Evolutionary conservation across 2,888 invertebrate species (phyloP), one percentile per base, ranked within the genome.

Genomic region (Melanargia galathea): DNA sequence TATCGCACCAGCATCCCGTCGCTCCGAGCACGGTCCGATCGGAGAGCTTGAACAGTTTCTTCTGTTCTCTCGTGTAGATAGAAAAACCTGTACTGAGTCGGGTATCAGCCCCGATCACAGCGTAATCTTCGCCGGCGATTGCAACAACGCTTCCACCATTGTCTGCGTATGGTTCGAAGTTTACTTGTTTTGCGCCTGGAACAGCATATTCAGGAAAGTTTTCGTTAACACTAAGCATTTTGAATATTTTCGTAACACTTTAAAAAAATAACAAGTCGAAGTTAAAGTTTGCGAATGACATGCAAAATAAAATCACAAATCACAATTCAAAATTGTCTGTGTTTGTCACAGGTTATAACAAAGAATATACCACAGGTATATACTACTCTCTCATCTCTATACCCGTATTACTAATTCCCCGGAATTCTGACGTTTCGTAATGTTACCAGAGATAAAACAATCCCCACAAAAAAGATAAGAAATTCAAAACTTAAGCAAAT

Each of bases 1-100:
- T 97, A 87, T 99, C 99, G 78, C 99, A 98, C 97, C 99, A 99
- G 86, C 99, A 99, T 20, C 99, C 99, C 22, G 97, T 95, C 62
- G 97, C 97, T 0, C 97, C 98, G n/a, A 99, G 91, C 40, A 99
- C 95, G 0, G 98, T 98, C 55, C 93, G 94, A 0, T 94, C 90
- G 0, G 97, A 96, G 72, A 99, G 85, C 70, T 93, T 92, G 78
- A 97, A 97, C 10, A 98, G 89, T 84, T 99, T 99, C 70, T 96
- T 95, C 80, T 97, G 97, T 62, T 97, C 94, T 43, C 98, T 93
- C 0, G 97, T 96, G 77, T 97, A 96, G 77, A 99, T 98, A 3
- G 95, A 95, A 84, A 96, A 98, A 0, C 98, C 98, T 66, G 96
- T 94, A 83, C 97, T 97, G 46, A 99, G 93, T 71, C 99, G 95